A percentile compares a stretch with the other conserved stretches of the same genome.
These are phyloP conservation scores for Clupea harengus DNA, from an alignment of 2,113 vertebrate species.

Conservation along the genomic window DNA sequence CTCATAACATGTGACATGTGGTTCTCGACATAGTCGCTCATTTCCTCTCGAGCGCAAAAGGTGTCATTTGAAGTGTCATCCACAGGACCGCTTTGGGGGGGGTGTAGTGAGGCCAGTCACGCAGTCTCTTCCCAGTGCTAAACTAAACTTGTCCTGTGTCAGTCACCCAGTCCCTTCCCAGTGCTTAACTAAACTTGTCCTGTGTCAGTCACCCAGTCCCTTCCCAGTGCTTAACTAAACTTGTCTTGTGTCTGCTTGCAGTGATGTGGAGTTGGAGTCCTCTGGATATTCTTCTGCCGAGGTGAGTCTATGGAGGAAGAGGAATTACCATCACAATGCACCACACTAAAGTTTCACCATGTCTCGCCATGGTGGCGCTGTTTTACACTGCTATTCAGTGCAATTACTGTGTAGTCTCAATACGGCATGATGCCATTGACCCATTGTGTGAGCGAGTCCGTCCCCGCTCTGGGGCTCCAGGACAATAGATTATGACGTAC, in stretches of 20 bases:
- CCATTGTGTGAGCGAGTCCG: not conserved
- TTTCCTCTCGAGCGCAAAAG: not conserved
- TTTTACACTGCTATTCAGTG: not conserved
- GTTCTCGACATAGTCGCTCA: not conserved
- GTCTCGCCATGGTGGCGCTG: not conserved
- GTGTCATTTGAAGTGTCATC: not conserved
- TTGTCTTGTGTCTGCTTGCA: slow-evolving; percentile 47
- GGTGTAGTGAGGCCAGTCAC: not conserved
- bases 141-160: not conserved
- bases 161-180: not conserved
- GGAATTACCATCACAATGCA: not conserved
- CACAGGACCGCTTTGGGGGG: not conserved
- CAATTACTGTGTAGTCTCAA: not conserved
- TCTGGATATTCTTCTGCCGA: slow-evolving; percentile 97
- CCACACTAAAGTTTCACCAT: not conserved
- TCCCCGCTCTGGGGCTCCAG: no score
- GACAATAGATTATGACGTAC: not conserved
- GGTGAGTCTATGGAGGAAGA: slow-evolving; percentile 71
- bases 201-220: not conserved
- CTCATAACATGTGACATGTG: not conserved
- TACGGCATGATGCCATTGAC: not conserved
- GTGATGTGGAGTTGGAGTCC: slow-evolving; percentile 89
- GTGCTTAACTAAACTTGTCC: not conserved
- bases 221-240: not conserved
- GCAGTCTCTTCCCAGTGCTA: not conserved